Percentiles rank a stretch among this genome's conserved stretches.
Conservation (phyloP, 2,113 vertebrate genomes). For the Corydoras maculifer region DNA sequence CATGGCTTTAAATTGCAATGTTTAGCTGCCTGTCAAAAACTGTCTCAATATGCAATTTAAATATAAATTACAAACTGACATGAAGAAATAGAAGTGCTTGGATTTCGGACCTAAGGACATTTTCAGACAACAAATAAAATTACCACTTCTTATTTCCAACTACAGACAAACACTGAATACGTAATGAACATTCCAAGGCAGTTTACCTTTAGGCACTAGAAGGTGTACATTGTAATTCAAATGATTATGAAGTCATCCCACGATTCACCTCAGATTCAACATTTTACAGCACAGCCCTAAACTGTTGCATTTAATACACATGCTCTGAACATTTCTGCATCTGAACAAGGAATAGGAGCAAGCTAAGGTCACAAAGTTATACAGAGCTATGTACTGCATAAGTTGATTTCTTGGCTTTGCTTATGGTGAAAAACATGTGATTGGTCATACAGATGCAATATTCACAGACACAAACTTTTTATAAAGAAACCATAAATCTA, state of each 20-base stretch:
- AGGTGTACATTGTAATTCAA: slow-evolving; percentile 60
- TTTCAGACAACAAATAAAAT: slow-evolving; percentile 39
- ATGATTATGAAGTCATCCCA: slow-evolving; percentile 42
- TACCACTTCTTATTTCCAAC: slow-evolving; percentile 55
- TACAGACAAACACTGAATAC: slow-evolving; percentile 55
- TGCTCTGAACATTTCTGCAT: slow-evolving; percentile 5
- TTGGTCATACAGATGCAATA: neutral
- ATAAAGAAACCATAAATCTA: slow-evolving; percentile 26
- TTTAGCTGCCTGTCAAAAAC: slow-evolving; percentile 22
- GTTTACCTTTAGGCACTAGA: slow-evolving; percentile 66
- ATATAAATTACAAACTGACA: slow-evolving; percentile 15
- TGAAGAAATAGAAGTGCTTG: slow-evolving; percentile 12
- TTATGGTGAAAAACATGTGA: slow-evolving; percentile 20
- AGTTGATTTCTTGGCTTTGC: slow-evolving; percentile 37
- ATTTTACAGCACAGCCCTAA: slow-evolving; percentile 32
- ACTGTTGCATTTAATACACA: slow-evolving; percentile 24
- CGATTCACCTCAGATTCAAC: slow-evolving; percentile 47
- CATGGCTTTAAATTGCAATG: slow-evolving; percentile 1
- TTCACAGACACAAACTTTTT: slow-evolving; percentile 20
- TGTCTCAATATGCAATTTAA: slow-evolving; percentile 17
- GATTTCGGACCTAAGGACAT: slow-evolving; percentile 30
- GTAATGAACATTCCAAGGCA: slow-evolving; percentile 63
- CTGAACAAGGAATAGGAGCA: slow-evolving; percentile 14
- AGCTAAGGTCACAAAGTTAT: slow-evolving; percentile 5
- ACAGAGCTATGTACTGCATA: slow-evolving; percentile 36